These are phyloP conservation scores for Tonatia bakeri DNA, from an alignment of 2,113 vertebrate species.

Conservation along the genomic window DNA sequence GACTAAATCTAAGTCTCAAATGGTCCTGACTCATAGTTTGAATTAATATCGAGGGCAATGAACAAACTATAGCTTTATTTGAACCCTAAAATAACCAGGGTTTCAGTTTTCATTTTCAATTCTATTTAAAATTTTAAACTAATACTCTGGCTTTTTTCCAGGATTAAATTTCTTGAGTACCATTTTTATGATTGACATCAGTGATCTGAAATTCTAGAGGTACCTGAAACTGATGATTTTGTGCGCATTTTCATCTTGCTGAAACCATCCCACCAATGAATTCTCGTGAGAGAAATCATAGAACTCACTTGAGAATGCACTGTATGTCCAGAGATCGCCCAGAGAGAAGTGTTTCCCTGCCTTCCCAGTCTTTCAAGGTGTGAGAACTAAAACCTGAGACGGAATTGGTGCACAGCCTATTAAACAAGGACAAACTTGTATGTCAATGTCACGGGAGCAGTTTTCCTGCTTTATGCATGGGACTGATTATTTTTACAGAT, in stretches of 20 bases:
- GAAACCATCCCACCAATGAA: background rate
- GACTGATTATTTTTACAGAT: constrained; percentile 50
- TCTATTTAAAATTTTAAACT: background rate
- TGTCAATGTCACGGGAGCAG: background rate
- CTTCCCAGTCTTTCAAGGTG: background rate
- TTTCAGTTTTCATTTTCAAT: background rate
- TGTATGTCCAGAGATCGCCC: too few species aligned
- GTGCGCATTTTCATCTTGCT: background rate
- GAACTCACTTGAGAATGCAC: background rate
- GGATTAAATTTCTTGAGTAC: background rate
- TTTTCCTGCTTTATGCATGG: background rate
- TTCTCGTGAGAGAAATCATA: background rate
- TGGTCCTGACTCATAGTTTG: background rate
- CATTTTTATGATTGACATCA: background rate
- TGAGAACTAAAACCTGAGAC: background rate
- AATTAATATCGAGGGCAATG: background rate
- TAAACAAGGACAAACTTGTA: background rate
- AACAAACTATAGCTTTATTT: background rate
- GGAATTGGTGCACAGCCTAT: background rate
- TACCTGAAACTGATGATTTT: background rate
- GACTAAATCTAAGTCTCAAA: background rate
- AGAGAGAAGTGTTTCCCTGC: background rate
- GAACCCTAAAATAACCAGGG: background rate
- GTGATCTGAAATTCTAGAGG: background rate
- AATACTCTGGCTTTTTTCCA: background rate